Conservation (phyloP, 2,113 vertebrate species). For the Thunnus thynnus region DNA sequence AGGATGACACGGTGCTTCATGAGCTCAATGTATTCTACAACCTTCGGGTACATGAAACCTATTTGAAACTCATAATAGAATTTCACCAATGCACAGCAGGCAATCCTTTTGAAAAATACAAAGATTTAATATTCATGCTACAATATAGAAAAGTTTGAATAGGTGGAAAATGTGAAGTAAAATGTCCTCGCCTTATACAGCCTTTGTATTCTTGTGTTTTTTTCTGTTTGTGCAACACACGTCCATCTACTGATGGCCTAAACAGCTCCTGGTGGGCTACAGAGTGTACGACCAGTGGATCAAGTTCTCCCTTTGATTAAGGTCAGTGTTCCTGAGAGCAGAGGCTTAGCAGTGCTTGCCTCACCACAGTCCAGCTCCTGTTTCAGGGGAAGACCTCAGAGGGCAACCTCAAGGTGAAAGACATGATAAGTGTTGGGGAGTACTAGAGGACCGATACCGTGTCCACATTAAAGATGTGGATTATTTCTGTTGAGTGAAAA, state of each 20-base stretch:
- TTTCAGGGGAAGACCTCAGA: slow-evolving; percentile 70
- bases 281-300: slow-evolving; percentile 70
- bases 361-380: slow-evolving; percentile 71
- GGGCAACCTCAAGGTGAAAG: slow-evolving; percentile 73
- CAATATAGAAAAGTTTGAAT: background rate
- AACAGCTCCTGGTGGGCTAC: slow-evolving; percentile 50
- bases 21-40: slow-evolving; percentile 21
- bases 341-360: slow-evolving; percentile 44
- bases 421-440: slow-evolving; percentile 31
- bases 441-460: slow-evolving; percentile 11
- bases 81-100: slow-evolving; percentile 9
- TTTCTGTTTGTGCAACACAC: background rate
- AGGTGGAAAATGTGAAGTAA: background rate
- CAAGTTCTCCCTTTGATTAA: slow-evolving; percentile 70
- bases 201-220: background rate
- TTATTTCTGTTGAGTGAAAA: slow-evolving; percentile 43
- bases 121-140: background rate
- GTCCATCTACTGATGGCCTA: slow-evolving; percentile 31
- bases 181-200: background rate
- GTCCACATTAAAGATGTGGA: slow-evolving; percentile 23
- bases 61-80: slow-evolving; percentile 28
- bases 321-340: slow-evolving; percentile 61
- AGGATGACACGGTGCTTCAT: slow-evolving; percentile 46
- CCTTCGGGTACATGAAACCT: slow-evolving; percentile 42
- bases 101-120: background rate